Evolutionary conservation across 2,888 invertebrate genomes (phyloP).

Genomic region (Ornithoptera priamus): DNA sequence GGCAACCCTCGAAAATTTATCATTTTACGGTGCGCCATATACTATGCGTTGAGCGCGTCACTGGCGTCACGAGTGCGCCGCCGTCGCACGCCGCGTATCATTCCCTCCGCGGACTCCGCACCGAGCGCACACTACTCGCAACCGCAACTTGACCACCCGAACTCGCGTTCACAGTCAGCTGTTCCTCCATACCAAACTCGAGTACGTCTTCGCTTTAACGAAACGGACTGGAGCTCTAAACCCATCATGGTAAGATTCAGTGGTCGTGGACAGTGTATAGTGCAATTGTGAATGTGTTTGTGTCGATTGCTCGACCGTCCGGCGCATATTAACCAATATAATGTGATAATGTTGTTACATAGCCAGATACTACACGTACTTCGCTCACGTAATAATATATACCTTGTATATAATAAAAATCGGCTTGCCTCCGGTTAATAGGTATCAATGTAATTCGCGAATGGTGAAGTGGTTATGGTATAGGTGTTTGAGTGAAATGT

Average conservation of each 20-base stretch:
- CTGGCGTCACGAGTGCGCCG: slow-evolving; percentile 69
- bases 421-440: slow-evolving; percentile 1
- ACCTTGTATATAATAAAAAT: not conserved
- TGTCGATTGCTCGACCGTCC: slow-evolving; percentile 37
- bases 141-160: slow-evolving; percentile 37
- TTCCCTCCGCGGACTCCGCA: slow-evolving; percentile 69
- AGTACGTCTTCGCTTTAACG: not conserved
- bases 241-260: slow-evolving; percentile 71
- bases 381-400: not conserved
- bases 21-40: slow-evolving; percentile 59
- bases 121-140: slow-evolving; percentile 56
- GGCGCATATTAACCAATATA: slow-evolving; percentile 15
- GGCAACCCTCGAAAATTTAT: slow-evolving; percentile 68
- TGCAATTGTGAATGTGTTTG: slow-evolving; percentile 53
- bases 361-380: not conserved
- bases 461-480: not conserved
- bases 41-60: slow-evolving; percentile 55
- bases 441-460: not conserved
- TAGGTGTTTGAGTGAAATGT: not conserved
- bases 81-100: slow-evolving; percentile 63
- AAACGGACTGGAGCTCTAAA: slow-evolving; percentile 32
- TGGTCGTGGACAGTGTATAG: slow-evolving; percentile 55
- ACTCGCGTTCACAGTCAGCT: slow-evolving; percentile 65
- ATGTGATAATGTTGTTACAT: slow-evolving; percentile 14
- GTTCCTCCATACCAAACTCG: slow-evolving; percentile 50